Percentiles rank a stretch among this genome's conserved stretches.
Conservation (phyloP, 2,113 vertebrate genomes). For the Serilophus lunatus region DNA sequence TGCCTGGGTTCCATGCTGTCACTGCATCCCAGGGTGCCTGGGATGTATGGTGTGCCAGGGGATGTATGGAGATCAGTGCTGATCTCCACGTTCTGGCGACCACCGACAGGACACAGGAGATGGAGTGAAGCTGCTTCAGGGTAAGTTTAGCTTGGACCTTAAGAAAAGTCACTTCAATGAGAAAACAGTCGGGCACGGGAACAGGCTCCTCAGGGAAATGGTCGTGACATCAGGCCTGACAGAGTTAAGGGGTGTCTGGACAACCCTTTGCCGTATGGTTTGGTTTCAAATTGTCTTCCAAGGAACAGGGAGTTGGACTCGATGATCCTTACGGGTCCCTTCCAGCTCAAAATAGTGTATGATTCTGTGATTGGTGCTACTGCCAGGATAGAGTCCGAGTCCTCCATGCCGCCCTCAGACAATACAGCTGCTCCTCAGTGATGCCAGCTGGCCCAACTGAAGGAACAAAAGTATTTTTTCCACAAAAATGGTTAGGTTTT, state of each 20-base stretch:
- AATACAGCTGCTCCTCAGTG: not conserved
- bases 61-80: too few species aligned
- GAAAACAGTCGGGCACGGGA: not conserved
- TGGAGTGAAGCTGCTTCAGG: not conserved
- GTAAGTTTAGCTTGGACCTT: not conserved
- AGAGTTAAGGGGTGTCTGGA: not conserved
- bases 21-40: not conserved
- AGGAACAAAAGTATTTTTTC: not conserved
- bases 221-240: not conserved
- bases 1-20: not conserved
- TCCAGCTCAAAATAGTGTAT: not conserved
- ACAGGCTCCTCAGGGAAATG: not conserved
- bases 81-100: not conserved
- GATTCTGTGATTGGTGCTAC: not conserved
- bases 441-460: not conserved
- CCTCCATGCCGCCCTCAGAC: too few species aligned
- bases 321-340: not conserved
- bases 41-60: rapidly evolving
- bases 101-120: rapidly evolving
- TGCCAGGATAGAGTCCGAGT: not conserved
- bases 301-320: not conserved
- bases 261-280: rapidly evolving
- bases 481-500: not conserved
- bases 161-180: not conserved
- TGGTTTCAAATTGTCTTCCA: not conserved